Evolutionary conservation across 30 jellyfish, hydroid and myxozoan species (phyloP).

Genomic region (Chironex yamaguchii): DNA sequence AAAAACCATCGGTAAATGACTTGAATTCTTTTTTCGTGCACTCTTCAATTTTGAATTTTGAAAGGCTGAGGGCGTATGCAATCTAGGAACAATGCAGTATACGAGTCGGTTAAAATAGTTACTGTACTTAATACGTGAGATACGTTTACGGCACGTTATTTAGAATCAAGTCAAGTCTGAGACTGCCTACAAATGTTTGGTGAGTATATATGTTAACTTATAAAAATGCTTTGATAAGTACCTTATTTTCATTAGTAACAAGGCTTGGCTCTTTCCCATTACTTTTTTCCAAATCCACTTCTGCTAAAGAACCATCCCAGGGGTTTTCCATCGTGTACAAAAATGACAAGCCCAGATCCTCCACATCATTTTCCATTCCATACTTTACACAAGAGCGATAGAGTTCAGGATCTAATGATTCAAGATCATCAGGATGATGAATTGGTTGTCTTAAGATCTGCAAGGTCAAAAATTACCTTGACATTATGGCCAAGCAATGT

Average conservation of each 20-base stretch:
- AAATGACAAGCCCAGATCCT: slow-evolving; percentile 68
- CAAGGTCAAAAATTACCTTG: no score
- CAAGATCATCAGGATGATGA: slow-evolving; percentile 71
- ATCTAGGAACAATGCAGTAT: slow-evolving; percentile 30
- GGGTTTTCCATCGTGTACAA: slow-evolving; percentile 53
- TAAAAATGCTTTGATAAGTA: no score
- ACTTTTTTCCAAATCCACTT: slow-evolving; percentile 27
- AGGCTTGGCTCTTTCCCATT: slow-evolving; percentile 19
- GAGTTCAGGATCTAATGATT: slow-evolving; percentile 57
- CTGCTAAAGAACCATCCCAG: slow-evolving; percentile 66
- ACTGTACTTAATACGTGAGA: no score
- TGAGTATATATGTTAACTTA: not conserved
- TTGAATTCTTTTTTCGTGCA: slow-evolving; percentile 58
- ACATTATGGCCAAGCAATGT: no score
- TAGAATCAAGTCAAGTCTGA: not conserved
- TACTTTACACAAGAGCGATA: slow-evolving; percentile 54
- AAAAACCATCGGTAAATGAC: slow-evolving; percentile 77
- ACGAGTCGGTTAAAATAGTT: not conserved
- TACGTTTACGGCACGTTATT: not conserved
- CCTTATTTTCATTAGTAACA: slow-evolving; percentile 85
- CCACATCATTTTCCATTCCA: slow-evolving; percentile 56
- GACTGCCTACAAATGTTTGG: not conserved
- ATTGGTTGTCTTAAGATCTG: slow-evolving; percentile 64
- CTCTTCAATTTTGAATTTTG: slow-evolving; percentile 56
- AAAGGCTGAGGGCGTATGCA: slow-evolving; percentile 56